Base-by-base conservation (phyloP, 2,888 invertebrate genomes). In the Petrolisthes manimaculis region DNA sequence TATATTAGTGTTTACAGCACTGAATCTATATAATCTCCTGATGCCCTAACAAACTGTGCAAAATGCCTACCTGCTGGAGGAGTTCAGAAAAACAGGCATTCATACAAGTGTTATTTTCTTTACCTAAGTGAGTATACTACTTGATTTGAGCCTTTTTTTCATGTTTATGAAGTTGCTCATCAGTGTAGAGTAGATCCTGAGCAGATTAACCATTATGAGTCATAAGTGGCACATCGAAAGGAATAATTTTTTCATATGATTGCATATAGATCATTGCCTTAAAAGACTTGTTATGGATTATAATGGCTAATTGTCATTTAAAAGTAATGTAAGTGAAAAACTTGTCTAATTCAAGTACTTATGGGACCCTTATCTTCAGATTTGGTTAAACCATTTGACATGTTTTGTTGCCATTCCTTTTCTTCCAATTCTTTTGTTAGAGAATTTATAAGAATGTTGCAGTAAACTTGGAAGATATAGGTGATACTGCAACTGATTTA, bases 81-180 rank as follows among this genome's bases (percentile, higher is more conserved):
- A 37, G 37, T 37, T 37, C 37, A 37, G 37, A 37, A 37, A 37
- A 37, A 37, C 37, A 37, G 37, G 37, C 37, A 37, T 37, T 37
- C 37, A 37, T 37, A 37, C 37, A 37, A 1, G 37, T 37, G 37
- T 37, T 37, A 37, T 37, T 37, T 37, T 37, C 37, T 37, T 37
- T 37, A 37, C 37, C 37, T 37, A 37, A 37, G 37, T 37, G 37
- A 37, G 37, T 37, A 37, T 37, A 37, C 37, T 37, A 37, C 37
- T 86, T 75, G 75, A 21, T 21, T 61, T 61, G 75, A 82, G 77
- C 55, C 24, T 56, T 67, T 51, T 37, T 37, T 37, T 37, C 37
- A 71, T 88, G 88, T 84, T 88, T 88, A 74, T 88, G 88, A 81
- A 88, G 88, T 79, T 71, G 84, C 69, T 80, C 84, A 54, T 81